Conservation (phyloP, 2,797 vertebrate species). For the Falco biarmicus region DNA sequence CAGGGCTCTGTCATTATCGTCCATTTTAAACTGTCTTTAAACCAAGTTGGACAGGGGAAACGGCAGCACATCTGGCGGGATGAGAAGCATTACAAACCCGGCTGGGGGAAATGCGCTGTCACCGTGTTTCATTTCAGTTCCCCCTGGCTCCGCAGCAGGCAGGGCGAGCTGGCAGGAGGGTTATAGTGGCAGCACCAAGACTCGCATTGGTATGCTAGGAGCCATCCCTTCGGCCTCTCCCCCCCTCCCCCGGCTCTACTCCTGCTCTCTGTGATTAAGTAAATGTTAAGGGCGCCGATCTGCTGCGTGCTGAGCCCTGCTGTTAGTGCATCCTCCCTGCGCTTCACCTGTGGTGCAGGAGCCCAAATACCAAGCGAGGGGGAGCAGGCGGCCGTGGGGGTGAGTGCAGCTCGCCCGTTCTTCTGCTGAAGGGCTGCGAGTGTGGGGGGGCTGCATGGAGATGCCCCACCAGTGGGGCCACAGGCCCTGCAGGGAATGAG, state of each 20-base stretch:
- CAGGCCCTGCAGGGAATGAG: not conserved
- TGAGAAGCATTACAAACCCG: accelerated
- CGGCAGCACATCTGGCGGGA: accelerated
- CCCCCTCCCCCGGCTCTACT: not conserved
- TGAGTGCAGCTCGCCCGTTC: accelerated
- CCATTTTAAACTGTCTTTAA: not conserved
- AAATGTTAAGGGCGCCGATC: not conserved
- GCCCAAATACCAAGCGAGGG: not conserved
- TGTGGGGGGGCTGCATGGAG: accelerated
- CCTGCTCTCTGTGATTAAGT: not conserved
- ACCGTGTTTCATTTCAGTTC: accelerated
- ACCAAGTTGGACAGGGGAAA: not conserved
- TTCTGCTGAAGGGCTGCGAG: not conserved
- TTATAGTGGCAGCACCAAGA: not conserved
- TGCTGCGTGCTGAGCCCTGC: not conserved
- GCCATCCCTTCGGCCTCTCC: not conserved
- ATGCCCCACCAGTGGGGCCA: accelerated
- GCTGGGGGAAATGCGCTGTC: accelerated
- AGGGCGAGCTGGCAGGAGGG: not conserved
- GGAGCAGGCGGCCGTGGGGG: accelerated
- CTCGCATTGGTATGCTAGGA: not conserved
- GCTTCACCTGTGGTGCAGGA: accelerated
- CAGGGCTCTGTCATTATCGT: accelerated
- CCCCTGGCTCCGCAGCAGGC: not conserved
- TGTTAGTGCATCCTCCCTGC: accelerated